Percentiles rank a stretch among this genome's conserved stretches.
Conservation (phyloP, 2,888 invertebrate genomes). For the Anaspis maculata region DNA sequence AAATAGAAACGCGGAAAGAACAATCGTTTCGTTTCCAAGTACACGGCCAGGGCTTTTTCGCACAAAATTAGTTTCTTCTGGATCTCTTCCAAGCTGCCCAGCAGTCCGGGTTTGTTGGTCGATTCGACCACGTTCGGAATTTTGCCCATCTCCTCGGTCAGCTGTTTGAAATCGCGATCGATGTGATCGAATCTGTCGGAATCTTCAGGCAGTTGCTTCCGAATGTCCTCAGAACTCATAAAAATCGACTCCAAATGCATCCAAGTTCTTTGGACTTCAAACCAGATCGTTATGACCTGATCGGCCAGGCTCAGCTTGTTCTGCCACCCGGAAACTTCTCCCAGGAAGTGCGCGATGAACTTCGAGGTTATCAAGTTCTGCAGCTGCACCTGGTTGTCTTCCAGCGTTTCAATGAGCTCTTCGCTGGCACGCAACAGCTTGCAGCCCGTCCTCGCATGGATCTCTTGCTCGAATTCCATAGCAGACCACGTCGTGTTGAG, state of each 20-base stretch:
- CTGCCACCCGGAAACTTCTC: slow-evolving; percentile 93
- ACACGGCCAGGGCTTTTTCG: slow-evolving; percentile 94
- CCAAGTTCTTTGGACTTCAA: slow-evolving; percentile 96
- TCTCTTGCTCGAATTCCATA: slow-evolving; percentile 89
- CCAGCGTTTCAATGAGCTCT: slow-evolving; percentile 91
- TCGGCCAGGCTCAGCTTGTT: slow-evolving; percentile 86
- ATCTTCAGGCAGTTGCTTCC: slow-evolving; percentile 89
- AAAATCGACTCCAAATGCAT: slow-evolving; percentile 95
- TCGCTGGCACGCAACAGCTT: slow-evolving; percentile 83
- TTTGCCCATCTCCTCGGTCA: slow-evolving; percentile 68
- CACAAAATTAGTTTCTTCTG: slow-evolving; percentile 83
- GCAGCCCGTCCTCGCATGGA: slow-evolving; percentile 80
- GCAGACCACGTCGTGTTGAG: slow-evolving; percentile 85
- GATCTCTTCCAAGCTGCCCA: slow-evolving; percentile 68
- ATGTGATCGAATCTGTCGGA: slow-evolving; percentile 87
- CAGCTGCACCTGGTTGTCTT: slow-evolving; percentile 95
- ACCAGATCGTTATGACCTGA: slow-evolving; percentile 87
- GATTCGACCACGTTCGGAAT: slow-evolving; percentile 85
- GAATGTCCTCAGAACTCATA: slow-evolving; percentile 95
- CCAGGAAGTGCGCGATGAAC: slow-evolving; percentile 91
- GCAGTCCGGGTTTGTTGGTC: slow-evolving; percentile 78
- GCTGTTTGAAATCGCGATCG: slow-evolving; percentile 80
- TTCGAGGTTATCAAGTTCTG: slow-evolving; percentile 96
- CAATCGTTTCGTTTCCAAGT: slow-evolving; percentile 90
- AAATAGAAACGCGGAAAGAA: slow-evolving; percentile 96